Evolutionary conservation across 2,113 vertebrate genomes (phyloP), one percentile per base, ranked within the genome.

Genomic region (Ornithorhynchus anatinus): DNA sequence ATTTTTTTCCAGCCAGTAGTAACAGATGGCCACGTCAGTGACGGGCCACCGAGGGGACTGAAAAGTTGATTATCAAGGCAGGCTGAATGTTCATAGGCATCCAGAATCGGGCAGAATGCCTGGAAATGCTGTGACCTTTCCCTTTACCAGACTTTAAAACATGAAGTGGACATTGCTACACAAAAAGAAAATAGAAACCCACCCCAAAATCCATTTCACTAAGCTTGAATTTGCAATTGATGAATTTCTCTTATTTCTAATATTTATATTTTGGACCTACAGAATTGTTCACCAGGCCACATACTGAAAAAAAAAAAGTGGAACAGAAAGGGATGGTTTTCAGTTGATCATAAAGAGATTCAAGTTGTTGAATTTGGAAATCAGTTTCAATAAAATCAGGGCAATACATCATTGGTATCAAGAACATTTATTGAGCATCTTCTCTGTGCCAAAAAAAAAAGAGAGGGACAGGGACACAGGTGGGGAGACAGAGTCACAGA

Each of bases 21-120:
- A 87, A 54, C 78, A 86, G 80, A 88, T 86, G 81, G 78, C 67
- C 67, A 77, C 75, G 62, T 78, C 77, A 78, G 50, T 59, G 69
- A 75, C 64, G 53, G 85, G 67, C 33, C 56, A 62, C 47, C 60
- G 80, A 66, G 65, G 66, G 40, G 10, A 9, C 37, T 81, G 63
- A 59, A 76, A 47, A 85, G 15, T 63, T 85, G 73, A 77, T 81
- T 65, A 84, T 36, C n/a, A 38, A 86, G 59, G 81, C 15, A 60
- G 48, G 69, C 58, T 73, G 62, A 77, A 75, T 76, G 31, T 44
- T 42, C n/a, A 19, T n/a, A n/a, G n/a, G n/a, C 29, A 53, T 37
- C 19, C 22, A 61, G 31, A 75, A 35, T 64, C 36, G 75, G 84
- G 59, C 73, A 85, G 32, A 76, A 72, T 72, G 81, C 64, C 72